Base-by-base conservation (phyloP, 2,888 invertebrate species). In the Peribatodes rhomboidaria region DNA sequence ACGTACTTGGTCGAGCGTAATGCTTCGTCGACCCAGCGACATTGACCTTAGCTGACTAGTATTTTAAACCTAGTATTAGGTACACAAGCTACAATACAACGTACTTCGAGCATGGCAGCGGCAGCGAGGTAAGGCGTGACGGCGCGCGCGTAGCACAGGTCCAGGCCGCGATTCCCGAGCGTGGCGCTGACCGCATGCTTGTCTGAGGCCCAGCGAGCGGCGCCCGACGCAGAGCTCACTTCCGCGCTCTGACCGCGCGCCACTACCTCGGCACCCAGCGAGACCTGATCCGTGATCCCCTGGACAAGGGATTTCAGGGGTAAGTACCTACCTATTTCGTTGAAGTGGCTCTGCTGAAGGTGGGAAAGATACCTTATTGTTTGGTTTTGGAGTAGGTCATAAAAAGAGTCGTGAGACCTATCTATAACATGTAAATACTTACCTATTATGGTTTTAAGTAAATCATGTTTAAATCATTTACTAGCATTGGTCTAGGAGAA, bases 91-190 rank as follows among this genome's bases (percentile, higher is more conserved):
- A 47, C 39, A 1, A 52, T 14, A 47, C 39, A 1, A 52, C 63
- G 22, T 63, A 90, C 92, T 85, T 93, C 93, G 2, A 93, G 80
- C 92, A 92, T 89, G 20, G 89, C 89, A 42, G 92, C 88, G 8
- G 91, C 88, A 0, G 92, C 89, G n/a, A 93, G 84, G 54, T 83
- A 88, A 0, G 92, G 92, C 37, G 82, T 86, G 56, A 93, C 76
- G 16, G 80, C 86, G 18, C 85, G 81, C 1, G 91, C 90, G 66
- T 89, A 93, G 76, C 92, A 93, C 18, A 93, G 72, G 64, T 93
- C 93, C 4, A 93, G 78, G 2, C 92, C 93, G 3, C 92, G 80
- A 74, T 89, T 92, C 46, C 93, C 93, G n/a, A 91, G 81, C 0
- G 93, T 92, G n/a, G 85, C 90, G 68, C 92, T 91, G 41, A 92